Conservation (phyloP, 2,888 invertebrate genomes). For the Oligia latruncula region DNA sequence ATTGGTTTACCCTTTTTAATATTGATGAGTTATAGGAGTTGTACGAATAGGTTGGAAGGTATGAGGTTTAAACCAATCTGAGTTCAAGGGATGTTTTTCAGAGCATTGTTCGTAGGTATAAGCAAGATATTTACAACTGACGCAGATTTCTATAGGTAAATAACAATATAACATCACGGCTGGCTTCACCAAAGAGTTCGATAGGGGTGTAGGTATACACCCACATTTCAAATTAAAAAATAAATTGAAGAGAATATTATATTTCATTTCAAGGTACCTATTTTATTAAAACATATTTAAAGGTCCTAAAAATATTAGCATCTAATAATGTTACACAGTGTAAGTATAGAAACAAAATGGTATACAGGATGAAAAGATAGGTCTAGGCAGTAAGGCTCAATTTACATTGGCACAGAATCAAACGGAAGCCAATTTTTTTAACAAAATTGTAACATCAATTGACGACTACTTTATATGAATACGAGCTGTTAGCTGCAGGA, state of each 20-base stretch:
- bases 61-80: neutral
- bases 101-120: neutral
- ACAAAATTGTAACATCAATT: neutral
- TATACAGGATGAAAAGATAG: slow-evolving; percentile 6
- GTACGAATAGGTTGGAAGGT: neutral
- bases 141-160: neutral
- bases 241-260: neutral
- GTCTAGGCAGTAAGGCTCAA: neutral
- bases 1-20: neutral
- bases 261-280: neutral
- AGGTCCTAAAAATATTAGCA: slow-evolving; percentile 9
- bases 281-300: neutral
- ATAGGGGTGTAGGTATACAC: neutral
- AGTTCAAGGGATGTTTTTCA: neutral
- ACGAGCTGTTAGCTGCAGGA: neutral
- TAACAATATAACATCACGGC: neutral
- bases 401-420: neutral
- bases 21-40: neutral
- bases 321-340: slow-evolving; percentile 34
- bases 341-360: slow-evolving; percentile 15
- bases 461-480: no score
- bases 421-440: neutral
- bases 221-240: neutral
- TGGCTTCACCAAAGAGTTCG: neutral
- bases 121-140: neutral